These are phyloP conservation scores for Poeciliopsis retropinna DNA, from an alignment of 2,113 vertebrate genomes.

Conservation along the genomic window DNA sequence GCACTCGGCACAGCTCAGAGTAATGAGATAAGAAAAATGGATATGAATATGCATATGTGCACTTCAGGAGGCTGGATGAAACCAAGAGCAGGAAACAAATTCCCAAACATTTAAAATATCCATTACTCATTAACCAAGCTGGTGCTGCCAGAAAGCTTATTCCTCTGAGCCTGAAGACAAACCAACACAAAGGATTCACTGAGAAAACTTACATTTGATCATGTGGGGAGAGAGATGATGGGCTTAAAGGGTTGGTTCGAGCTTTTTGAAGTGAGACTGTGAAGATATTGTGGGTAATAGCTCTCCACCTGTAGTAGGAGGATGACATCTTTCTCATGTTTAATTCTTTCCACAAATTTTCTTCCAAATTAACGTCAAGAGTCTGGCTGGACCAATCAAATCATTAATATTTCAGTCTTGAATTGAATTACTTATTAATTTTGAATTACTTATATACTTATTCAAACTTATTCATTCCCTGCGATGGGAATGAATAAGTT, in stretches of 20 bases:
- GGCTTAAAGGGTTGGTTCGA: neutral
- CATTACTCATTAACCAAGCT: slow-evolving; percentile 9
- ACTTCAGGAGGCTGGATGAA: slow-evolving; percentile 10
- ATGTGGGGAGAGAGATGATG: neutral
- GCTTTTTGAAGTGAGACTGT: neutral
- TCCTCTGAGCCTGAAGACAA: slow-evolving; percentile 11
- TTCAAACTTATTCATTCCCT: too few species aligned
- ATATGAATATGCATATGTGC: slow-evolving; percentile 24
- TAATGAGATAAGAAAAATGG: slow-evolving; percentile 29
- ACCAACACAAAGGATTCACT: slow-evolving; percentile 6
- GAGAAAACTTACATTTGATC: neutral
- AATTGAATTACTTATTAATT: too few species aligned
- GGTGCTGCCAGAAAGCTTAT: slow-evolving; percentile 7
- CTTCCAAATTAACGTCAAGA: too few species aligned
- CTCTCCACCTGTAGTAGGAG: too few species aligned
- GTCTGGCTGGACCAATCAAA: too few species aligned
- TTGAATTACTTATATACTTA: too few species aligned
- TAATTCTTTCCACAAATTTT: too few species aligned
- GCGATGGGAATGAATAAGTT: too few species aligned
- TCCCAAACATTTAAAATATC: slow-evolving; percentile 2
- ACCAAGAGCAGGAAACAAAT: slow-evolving; percentile 21
- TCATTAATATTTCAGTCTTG: too few species aligned
- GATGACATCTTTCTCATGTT: too few species aligned
- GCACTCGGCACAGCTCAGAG: slow-evolving; percentile 11
- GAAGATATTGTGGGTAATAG: neutral